Conservation (phyloP, 53 echinoderm and acorn worm genomes). For the Echinometra lucunter region DNA sequence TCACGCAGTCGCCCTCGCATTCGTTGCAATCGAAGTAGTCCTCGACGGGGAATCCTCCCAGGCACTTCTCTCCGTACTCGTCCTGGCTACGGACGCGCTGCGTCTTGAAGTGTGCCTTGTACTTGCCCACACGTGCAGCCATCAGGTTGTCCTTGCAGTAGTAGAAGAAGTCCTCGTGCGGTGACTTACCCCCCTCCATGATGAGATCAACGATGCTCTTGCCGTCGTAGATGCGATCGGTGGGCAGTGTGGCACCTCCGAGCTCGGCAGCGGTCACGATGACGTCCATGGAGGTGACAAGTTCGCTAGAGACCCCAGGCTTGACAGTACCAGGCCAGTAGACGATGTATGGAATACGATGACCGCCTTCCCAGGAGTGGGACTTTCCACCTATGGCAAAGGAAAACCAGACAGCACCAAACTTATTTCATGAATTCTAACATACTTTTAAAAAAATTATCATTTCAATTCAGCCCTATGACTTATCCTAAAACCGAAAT, state of each 20-base stretch:
- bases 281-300: constrained; percentile 85
- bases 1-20: constrained; percentile 76
- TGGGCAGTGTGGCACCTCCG: constrained; percentile 70
- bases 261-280: constrained; percentile 80
- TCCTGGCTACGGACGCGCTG: constrained; percentile 46
- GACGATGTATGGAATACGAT: constrained; percentile 85
- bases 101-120: constrained; percentile 80
- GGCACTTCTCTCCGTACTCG: constrained; percentile 41
- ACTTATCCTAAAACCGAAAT: too few species aligned
- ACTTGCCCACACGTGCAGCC: constrained; percentile 76
- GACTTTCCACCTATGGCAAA: constrained; percentile 76
- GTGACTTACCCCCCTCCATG: constrained; percentile 58
- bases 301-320: constrained; percentile 75
- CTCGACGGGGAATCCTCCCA: constrained; percentile 59
- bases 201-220: constrained; percentile 75
- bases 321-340: constrained; percentile 83
- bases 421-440: too few species aligned
- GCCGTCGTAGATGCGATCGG: constrained; percentile 81
- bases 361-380: constrained; percentile 82
- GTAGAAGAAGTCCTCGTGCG: constrained; percentile 76
- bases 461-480: too few species aligned
- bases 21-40: constrained; percentile 65
- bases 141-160: constrained; percentile 77
- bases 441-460: too few species aligned
- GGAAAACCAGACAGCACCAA: too few species aligned